Conservation (phyloP, 2,888 invertebrate species). For the Octonoba sinensis region DNA sequence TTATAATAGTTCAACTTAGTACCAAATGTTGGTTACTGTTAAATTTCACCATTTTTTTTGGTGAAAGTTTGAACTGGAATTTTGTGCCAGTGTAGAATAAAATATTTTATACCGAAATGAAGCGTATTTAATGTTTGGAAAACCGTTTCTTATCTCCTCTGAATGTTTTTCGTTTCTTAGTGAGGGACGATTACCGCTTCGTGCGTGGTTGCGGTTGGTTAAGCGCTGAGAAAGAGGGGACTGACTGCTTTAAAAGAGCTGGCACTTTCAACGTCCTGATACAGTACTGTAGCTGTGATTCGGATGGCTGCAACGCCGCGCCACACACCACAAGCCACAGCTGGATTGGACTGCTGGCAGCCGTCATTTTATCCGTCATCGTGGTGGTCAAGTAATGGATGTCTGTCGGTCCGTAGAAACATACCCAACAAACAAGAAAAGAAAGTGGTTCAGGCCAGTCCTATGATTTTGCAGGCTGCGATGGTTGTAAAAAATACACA, state of each 20-base stretch:
- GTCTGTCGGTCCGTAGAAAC: no score
- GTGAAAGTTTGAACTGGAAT: no score
- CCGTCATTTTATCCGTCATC: constrained; percentile 29
- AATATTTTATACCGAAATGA: no score
- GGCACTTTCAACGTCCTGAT: constrained; percentile 83
- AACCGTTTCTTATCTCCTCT: no score
- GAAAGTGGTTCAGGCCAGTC: constrained; percentile 3
- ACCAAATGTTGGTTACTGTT: no score
- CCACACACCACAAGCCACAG: constrained; percentile 15
- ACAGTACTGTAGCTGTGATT: constrained; percentile 83
- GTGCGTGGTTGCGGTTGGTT: constrained; percentile 83
- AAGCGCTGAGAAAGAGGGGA: constrained; percentile 73
- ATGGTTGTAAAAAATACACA: constrained; percentile 6
- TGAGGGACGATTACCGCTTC: constrained; percentile 79
- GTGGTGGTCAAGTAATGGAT: constrained; percentile 15
- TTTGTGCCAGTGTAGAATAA: no score
- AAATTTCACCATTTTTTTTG: no score
- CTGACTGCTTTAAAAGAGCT: constrained; percentile 74
- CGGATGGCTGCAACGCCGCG: constrained; percentile 80
- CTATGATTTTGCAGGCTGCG: constrained; percentile 34
- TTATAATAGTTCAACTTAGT: no score
- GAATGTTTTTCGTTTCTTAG: constrained; percentile 72
- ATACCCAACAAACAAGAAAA: no score
- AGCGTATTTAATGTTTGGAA: no score
- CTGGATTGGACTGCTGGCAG: constrained; percentile 36